phyloP scores from a whole-genome alignment of 2,888 invertebrate genomes.

The Oscheius sp. region DNA sequence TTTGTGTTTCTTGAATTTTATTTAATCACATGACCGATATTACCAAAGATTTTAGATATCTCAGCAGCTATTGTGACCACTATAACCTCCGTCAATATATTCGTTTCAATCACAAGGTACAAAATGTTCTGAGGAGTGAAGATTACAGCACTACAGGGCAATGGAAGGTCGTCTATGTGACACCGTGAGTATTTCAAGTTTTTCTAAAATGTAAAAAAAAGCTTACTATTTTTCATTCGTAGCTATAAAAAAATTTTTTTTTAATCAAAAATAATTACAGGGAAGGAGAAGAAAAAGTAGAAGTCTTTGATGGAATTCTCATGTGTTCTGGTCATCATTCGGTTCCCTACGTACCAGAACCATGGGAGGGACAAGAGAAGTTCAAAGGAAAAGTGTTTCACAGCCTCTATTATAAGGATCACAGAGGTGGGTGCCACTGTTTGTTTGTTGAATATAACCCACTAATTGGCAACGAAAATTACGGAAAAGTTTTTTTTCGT shows the following conservation, averaged over 20 bases:
- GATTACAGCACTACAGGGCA: conserved; percentile 70
- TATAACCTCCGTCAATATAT: conserved; percentile 58
- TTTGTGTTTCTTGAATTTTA: no score
- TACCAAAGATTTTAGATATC: conserved; percentile 15
- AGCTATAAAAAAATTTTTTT: background rate
- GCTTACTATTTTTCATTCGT: no score
- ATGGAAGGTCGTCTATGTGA: conserved; percentile 65
- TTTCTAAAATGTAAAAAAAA: background rate
- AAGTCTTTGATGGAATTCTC: conserved; percentile 73
- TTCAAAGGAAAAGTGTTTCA: conserved; percentile 68
- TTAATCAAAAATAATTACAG: conserved; percentile 31
- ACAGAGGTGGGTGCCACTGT: conserved; percentile 35
- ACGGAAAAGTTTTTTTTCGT: no score
- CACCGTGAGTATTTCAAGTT: conserved; percentile 35
- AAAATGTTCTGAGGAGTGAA: conserved; percentile 54
- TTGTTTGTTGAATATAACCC: no score
- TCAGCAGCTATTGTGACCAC: conserved; percentile 59
- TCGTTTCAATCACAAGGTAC: conserved; percentile 59
- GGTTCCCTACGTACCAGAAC: conserved; percentile 71
- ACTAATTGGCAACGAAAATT: no score
- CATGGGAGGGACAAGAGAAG: conserved; percentile 55
- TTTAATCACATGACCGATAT: no score
- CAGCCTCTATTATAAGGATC: conserved; percentile 68
- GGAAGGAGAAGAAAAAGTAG: conserved; percentile 39
- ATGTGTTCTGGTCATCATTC: conserved; percentile 74